A percentile compares a stretch with the other conserved stretches of the same genome.
These are phyloP conservation scores for Acronicta leporina DNA, from an alignment of 2,888 invertebrate species.

Conservation along the genomic window DNA sequence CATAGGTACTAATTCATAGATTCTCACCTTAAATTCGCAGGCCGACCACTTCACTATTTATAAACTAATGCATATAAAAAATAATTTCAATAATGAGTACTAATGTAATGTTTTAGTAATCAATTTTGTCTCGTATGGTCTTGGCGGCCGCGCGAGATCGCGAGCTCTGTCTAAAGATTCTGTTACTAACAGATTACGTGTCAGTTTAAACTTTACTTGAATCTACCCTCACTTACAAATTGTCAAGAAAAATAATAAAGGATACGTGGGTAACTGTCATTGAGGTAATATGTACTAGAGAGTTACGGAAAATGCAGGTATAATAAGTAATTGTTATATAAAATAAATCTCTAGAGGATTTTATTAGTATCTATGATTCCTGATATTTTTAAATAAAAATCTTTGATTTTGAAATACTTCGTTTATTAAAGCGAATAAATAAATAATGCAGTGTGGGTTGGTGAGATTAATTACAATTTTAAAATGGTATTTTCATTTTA, in stretches of 20 bases:
- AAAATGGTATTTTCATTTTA: too few species aligned
- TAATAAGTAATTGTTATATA: too few species aligned
- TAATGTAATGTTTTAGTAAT: conserved; percentile 7
- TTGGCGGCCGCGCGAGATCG: conserved; percentile 40
- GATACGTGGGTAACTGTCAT: conserved; percentile 1
- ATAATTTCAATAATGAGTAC: neutral
- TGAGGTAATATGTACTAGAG: neutral
- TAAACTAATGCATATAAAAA: neutral
- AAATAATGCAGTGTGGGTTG: too few species aligned
- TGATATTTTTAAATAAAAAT: too few species aligned
- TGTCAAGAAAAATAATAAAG: neutral
- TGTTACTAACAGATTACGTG: neutral
- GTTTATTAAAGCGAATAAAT: too few species aligned
- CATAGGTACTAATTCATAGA: too few species aligned
- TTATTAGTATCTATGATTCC: too few species aligned
- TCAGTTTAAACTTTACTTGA: neutral
- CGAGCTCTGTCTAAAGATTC: conserved; percentile 40
- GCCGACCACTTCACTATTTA: neutral
- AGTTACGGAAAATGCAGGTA: too few species aligned
- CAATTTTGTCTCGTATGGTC: neutral
- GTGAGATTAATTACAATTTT: too few species aligned
- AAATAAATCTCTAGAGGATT: too few species aligned
- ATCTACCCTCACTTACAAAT: conserved; percentile 23
- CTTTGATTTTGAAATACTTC: too few species aligned
- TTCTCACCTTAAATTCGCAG: neutral